Conservation (phyloP, 2,888 invertebrate species). For the Lasioglossum oenotherae region DNA sequence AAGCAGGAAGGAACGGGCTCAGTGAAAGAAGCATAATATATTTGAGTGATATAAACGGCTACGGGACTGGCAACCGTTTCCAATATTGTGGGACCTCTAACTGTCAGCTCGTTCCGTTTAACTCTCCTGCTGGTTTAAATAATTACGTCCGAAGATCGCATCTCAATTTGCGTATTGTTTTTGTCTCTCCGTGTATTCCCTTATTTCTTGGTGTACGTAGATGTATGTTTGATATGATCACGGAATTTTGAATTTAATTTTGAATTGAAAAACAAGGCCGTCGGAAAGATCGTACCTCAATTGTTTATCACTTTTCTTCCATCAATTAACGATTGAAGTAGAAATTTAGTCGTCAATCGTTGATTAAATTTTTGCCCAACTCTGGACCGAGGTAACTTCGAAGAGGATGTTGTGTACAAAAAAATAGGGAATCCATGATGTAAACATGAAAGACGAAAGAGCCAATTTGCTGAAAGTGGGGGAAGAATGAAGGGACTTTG, state of each 20-base stretch:
- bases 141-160: not conserved
- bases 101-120: not conserved
- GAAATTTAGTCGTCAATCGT: no score
- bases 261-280: no score
- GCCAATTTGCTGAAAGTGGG: not conserved
- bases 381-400: not conserved
- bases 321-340: no score
- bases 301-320: no score
- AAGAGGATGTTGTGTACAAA: not conserved
- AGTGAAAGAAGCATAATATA: slow-evolving; percentile 1
- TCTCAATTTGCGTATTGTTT: not conserved
- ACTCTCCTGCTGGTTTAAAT: not conserved
- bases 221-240: not conserved
- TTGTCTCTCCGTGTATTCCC: not conserved
- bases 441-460: not conserved
- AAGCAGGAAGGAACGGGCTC: not conserved
- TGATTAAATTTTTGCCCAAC: no score
- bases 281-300: no score
- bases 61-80: not conserved
- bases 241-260: not conserved
- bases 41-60: slow-evolving; percentile 10
- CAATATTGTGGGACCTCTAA: not conserved
- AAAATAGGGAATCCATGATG: not conserved
- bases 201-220: not conserved
- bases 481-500: not conserved